These are phyloP conservation scores for Drosophila sp. DNA, from an alignment of 1,140 invertebrate genomes.

Conservation along the genomic window DNA sequence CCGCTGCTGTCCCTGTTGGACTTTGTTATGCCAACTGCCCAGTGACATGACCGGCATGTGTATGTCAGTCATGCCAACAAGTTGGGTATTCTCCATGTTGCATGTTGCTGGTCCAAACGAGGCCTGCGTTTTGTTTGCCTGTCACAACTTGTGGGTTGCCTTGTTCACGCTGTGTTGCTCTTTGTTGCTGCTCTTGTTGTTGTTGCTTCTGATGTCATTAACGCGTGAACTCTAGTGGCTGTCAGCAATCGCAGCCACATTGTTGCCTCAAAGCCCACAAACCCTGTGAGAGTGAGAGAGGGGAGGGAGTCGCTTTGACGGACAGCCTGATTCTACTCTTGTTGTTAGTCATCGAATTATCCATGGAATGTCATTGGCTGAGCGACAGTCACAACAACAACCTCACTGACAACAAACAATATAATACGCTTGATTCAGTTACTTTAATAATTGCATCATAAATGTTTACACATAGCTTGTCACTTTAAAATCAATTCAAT, in stretches of 20 bases:
- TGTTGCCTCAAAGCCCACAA: conserved; percentile 19
- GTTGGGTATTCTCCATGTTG: conserved; percentile 39
- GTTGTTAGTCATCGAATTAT: conserved; percentile 47
- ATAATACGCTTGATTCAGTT: conserved; percentile 15
- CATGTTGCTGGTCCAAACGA: conserved; percentile 34
- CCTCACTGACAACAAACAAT: not conserved
- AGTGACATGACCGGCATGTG: conserved; percentile 50
- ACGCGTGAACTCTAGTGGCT: conserved; percentile 57
- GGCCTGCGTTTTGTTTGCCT: conserved; percentile 56
- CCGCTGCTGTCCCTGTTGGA: not conserved
- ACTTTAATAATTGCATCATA: too few species aligned
- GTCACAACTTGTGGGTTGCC: conserved; percentile 58
- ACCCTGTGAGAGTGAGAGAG: not conserved
- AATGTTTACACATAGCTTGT: not conserved
- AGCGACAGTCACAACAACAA: conserved; percentile 30
- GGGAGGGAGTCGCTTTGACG: not conserved
- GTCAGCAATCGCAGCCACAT: conserved; percentile 46
- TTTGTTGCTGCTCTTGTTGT: conserved; percentile 19
- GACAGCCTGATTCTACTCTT: conserved; percentile 26
- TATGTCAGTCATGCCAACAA: conserved; percentile 50
- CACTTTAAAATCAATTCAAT: not conserved
- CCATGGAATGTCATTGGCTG: conserved; percentile 27
- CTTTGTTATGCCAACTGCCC: conserved; percentile 34
- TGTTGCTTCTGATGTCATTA: conserved; percentile 45
- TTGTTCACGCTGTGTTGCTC: conserved; percentile 14